These are phyloP conservation scores for Thunnus thynnus DNA, from an alignment of 2,113 vertebrate genomes.

Conservation along the genomic window DNA sequence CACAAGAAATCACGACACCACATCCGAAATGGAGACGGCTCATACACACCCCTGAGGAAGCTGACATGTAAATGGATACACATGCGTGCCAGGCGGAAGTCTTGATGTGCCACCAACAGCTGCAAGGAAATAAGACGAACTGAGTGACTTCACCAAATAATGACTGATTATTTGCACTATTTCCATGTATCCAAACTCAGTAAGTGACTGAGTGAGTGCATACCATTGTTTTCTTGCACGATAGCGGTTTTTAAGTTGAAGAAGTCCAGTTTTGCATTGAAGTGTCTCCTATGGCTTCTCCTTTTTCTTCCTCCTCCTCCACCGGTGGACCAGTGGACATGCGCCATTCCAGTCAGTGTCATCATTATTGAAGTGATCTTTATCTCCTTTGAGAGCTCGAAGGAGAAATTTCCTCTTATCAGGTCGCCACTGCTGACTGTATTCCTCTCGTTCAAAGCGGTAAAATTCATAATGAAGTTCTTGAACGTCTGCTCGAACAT, in stretches of 20 bases:
- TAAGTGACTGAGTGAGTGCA: background rate
- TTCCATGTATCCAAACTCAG: background rate
- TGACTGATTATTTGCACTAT: too few relatives aligned
- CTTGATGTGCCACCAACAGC: background rate
- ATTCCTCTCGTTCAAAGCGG: background rate
- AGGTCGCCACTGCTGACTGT: constrained; percentile 42
- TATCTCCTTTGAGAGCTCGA: constrained; percentile 52
- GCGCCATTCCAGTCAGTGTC: constrained; percentile 9
- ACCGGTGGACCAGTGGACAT: constrained; percentile 47
- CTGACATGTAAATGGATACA: constrained; percentile 66
- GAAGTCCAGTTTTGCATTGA: constrained; percentile 9
- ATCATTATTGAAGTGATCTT: constrained; percentile 52
- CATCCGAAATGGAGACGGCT: background rate
- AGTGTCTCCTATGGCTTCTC: background rate
- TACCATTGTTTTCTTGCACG: constrained; percentile 25
- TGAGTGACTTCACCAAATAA: background rate
- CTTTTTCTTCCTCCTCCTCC: background rate
- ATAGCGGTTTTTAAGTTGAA: constrained; percentile 44
- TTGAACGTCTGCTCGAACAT: constrained; percentile 54
- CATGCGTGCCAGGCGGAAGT: constrained; percentile 57
- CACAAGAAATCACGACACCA: background rate
- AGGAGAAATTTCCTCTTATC: constrained; percentile 60
- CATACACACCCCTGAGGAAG: constrained; percentile 65
- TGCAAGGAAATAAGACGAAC: constrained; percentile 8
- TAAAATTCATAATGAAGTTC: constrained; percentile 60